Base-by-base conservation (phyloP, 1,140 invertebrate genomes). In the Conus ventricosus region DNA sequence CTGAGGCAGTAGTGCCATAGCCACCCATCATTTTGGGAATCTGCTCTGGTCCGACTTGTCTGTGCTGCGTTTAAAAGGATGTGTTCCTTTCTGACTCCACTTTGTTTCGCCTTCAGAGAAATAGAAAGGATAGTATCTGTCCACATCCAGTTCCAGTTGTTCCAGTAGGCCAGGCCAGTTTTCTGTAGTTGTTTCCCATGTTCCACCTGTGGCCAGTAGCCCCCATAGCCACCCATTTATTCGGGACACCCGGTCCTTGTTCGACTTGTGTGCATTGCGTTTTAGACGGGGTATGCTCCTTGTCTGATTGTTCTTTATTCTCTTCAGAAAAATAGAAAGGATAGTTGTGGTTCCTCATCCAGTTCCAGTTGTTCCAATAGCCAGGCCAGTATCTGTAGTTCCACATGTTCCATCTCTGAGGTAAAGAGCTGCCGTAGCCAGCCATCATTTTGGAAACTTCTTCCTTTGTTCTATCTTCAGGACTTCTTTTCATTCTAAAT, bases 81-180 rank as follows among this genome's bases (percentile, higher is more conserved):
- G 55, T 55, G 81, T 83, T 83, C 81, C 53, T 55, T 83, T 83
- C 81, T 13, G 25, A 15, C 53, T 83, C 53, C 5, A n/a, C 8
- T 23, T 7, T 55, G 51, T 83, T 83, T 51, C 23, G 4, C 5
- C 81, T 55, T 15, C 53, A 20, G 23, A 55, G 55, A 25, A 83
- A 13, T 54, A 83, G 51, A 39, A 83, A 55, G 81, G 81, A 55
- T 83, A 83, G 57, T 84, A 75, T 5, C 39, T 76, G 71, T 67
- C 27, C 15, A 86, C 84, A 75, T 51, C 57, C 27, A 67, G 83
- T 51, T 71, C n/a, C 67, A 71, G 4, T n/a, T 60, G 53, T 75
- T 86, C 67, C 82, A 84, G 57, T 53, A 86, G 6, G 6, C 63
- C 27, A 63, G 84, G 84, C 84, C 84, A 86, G 84, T 86, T 76